Percentiles rank a stretch among this genome's conserved stretches.
Conservation (phyloP, 2,797 vertebrate species). For the Astyanax mexicanus region DNA sequence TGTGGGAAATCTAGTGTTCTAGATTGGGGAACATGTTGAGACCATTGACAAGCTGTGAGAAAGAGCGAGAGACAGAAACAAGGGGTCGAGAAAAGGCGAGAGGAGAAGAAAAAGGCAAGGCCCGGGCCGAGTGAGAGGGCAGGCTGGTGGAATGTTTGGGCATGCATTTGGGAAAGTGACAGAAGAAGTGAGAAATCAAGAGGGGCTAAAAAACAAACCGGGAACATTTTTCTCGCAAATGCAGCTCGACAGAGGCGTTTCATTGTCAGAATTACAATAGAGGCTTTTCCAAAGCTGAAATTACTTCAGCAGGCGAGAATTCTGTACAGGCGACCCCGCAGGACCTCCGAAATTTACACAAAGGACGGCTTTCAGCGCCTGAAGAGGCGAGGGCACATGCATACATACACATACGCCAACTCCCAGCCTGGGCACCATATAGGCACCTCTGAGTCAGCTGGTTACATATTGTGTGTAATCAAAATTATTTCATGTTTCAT, state of each 20-base stretch:
- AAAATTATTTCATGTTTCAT: slow-evolving; percentile 27
- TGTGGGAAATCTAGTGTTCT: slow-evolving; percentile 36
- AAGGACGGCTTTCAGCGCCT: slow-evolving; percentile 81
- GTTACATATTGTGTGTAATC: slow-evolving; percentile 64
- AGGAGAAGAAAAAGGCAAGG: slow-evolving; percentile 61
- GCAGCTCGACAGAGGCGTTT: slow-evolving; percentile 81
- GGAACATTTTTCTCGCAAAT: slow-evolving; percentile 80
- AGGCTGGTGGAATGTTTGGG: slow-evolving; percentile 83
- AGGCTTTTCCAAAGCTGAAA: slow-evolving; percentile 85
- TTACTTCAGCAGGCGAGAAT: slow-evolving; percentile 98
- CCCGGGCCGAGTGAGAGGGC: slow-evolving; percentile 73
- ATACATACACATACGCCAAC: slow-evolving; percentile 69
- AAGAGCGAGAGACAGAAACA: slow-evolving; percentile 52
- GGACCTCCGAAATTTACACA: slow-evolving; percentile 78
- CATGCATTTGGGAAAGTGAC: slow-evolving; percentile 81
- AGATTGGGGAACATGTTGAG: slow-evolving; percentile 33
- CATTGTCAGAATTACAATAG: slow-evolving; percentile 88
- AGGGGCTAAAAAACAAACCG: slow-evolving; percentile 82
- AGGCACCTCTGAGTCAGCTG: slow-evolving; percentile 68
- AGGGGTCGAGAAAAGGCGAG: slow-evolving; percentile 67
- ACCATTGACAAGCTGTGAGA: slow-evolving; percentile 49
- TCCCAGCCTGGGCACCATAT: slow-evolving; percentile 68
- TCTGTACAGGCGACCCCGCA: slow-evolving; percentile 85
- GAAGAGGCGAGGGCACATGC: slow-evolving; percentile 73
- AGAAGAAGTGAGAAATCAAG: slow-evolving; percentile 80